Percentiles rank a stretch among this genome's conserved stretches.
These are phyloP conservation scores for Muntiacus reevesi DNA, from an alignment of 2,113 vertebrate genomes.

Conservation along the genomic window DNA sequence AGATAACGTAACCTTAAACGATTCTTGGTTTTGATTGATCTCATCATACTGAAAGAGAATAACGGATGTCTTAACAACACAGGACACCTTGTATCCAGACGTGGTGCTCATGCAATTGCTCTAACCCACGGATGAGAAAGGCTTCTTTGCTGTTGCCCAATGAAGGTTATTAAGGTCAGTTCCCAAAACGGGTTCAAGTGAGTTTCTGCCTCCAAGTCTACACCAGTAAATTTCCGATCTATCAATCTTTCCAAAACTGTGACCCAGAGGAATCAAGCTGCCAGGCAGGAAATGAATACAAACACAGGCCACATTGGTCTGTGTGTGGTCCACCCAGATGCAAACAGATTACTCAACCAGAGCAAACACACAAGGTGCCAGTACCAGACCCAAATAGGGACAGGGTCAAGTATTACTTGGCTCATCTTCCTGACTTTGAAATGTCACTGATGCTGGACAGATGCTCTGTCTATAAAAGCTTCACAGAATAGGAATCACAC, in stretches of 20 bases:
- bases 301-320: conserved; percentile 58
- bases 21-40: not conserved
- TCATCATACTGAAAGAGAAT: not conserved
- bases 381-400: conserved; percentile 31
- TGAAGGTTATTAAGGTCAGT: not conserved
- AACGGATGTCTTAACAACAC: not conserved
- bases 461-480: not conserved
- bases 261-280: conserved; percentile 44
- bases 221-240: conserved; percentile 62
- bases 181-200: not conserved
- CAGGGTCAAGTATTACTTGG: conserved; percentile 29
- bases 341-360: conserved; percentile 72
- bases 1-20: not conserved
- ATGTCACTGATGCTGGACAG: conserved; percentile 48
- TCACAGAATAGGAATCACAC: not conserved
- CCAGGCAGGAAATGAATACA: conserved; percentile 53
- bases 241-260: conserved; percentile 46
- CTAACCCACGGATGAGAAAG: not conserved
- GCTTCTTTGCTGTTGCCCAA: not conserved
- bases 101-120: not conserved
- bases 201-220: not conserved
- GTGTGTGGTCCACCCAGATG: conserved; percentile 54
- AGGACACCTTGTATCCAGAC: not conserved
- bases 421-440: conserved; percentile 31
- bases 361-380: conserved; percentile 57